These are phyloP conservation scores for Otus sunia DNA, from an alignment of 2,113 vertebrate genomes.

Conservation along the genomic window DNA sequence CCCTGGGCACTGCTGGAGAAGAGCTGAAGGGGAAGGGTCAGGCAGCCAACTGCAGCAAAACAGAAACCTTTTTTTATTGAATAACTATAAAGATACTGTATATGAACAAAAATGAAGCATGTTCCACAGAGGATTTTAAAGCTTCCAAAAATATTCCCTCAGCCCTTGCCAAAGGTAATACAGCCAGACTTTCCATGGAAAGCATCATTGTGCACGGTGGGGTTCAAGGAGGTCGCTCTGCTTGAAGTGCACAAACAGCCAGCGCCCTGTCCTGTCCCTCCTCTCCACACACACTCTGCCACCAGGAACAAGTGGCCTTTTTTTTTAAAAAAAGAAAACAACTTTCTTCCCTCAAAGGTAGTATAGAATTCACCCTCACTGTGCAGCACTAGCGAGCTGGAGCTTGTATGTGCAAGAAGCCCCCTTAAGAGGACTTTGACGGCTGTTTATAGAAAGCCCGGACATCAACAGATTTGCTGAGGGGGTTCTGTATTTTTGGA, in stretches of 20 bases:
- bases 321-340: neutral
- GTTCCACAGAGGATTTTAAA: slow-evolving; percentile 59
- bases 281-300: neutral
- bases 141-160: slow-evolving; percentile 62
- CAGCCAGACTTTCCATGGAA: slow-evolving; percentile 53
- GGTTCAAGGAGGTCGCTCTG: slow-evolving; percentile 50
- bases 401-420: slow-evolving; percentile 13
- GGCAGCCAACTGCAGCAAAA: slow-evolving; percentile 13
- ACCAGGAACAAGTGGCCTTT: slow-evolving; percentile 2
- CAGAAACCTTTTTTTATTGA: slow-evolving; percentile 38
- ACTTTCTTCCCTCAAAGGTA: slow-evolving; percentile 18
- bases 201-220: slow-evolving; percentile 36
- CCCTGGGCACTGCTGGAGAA: neutral
- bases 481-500: slow-evolving; percentile 4
- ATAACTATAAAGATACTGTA: slow-evolving; percentile 59
- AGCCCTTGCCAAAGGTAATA: slow-evolving; percentile 65
- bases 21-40: slow-evolving; percentile 22
- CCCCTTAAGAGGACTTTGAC: slow-evolving; percentile 20
- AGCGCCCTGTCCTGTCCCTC: slow-evolving; percentile 8
- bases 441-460: neutral
- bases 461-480: slow-evolving; percentile 17
- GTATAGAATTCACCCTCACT: neutral
- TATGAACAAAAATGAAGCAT: slow-evolving; percentile 44
- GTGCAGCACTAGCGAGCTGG: neutral
- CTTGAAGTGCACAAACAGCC: slow-evolving; percentile 65